A percentile compares a stretch with the other conserved stretches of the same genome.
phyloP scores from a whole-genome alignment of 2,888 invertebrate species.

The Apoderus coryli region DNA sequence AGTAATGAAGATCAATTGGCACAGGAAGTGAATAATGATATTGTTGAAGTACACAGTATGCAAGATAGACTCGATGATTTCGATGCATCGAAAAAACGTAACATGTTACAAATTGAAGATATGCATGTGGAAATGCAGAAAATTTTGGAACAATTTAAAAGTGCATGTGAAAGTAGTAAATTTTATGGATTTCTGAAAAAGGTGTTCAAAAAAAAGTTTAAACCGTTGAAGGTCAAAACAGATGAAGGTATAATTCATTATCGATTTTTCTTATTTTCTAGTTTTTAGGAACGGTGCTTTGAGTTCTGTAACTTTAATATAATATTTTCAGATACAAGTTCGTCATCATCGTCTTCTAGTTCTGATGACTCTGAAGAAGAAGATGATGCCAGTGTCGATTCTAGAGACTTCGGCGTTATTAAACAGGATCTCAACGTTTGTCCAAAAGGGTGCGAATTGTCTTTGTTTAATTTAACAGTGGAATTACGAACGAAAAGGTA shows the following conservation, averaged over 20 bases:
- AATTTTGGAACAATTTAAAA: slow-evolving; percentile 41
- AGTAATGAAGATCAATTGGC: slow-evolving; percentile 49
- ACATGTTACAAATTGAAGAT: slow-evolving; percentile 32
- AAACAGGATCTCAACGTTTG: slow-evolving; percentile 56
- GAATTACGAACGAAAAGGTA: slow-evolving; percentile 44
- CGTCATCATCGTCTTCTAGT: slow-evolving; percentile 38
- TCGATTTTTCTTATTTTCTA: slow-evolving; percentile 1
- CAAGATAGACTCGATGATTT: slow-evolving; percentile 35
- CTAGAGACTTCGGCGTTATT: slow-evolving; percentile 49
- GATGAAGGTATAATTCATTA: slow-evolving; percentile 33
- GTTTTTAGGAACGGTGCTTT: background rate
- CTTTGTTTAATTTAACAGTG: slow-evolving; percentile 53
- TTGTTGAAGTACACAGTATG: slow-evolving; percentile 34
- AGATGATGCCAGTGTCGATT: slow-evolving; percentile 45
- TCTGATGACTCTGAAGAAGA: slow-evolving; percentile 41
- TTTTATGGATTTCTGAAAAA: slow-evolving; percentile 63
- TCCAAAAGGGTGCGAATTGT: slow-evolving; percentile 53
- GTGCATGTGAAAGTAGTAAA: slow-evolving; percentile 49
- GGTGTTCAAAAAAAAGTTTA: slow-evolving; percentile 74
- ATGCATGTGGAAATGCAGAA: slow-evolving; percentile 35
- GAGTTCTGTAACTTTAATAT: background rate
- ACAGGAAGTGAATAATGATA: slow-evolving; percentile 28
- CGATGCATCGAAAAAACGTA: slow-evolving; percentile 38
- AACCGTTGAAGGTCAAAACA: slow-evolving; percentile 44
- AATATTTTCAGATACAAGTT: slow-evolving; percentile 21